Evolutionary conservation across 2,113 vertebrate species (phyloP), one percentile per base, ranked within the genome.

Genomic region (Hoplias malabaricus): DNA sequence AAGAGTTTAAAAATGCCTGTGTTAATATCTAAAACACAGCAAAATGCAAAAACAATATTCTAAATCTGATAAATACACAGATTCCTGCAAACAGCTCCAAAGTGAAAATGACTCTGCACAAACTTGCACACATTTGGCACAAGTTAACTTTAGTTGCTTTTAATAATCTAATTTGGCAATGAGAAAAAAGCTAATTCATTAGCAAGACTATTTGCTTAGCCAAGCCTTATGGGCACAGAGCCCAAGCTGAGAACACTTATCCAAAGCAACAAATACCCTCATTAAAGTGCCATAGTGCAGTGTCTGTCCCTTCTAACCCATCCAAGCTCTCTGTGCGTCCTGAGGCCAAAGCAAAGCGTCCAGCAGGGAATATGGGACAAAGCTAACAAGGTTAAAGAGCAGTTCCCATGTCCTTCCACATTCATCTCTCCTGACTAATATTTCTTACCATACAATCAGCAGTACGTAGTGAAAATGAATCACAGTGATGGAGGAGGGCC

Each of bases 351-450:
- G 12, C 9, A 13, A 38, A 6, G 36, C 34, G 70, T 62, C 27
- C 72, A 42, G 16, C 50, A 27, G 61, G 48, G 69, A 25, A 21
- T 21, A 31, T 21, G 65, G 33, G 61, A 50, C 71, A 43, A 62
- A 57, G 53, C 3, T 69, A 27, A 62, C 29, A 19, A 66, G 63
- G 53, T 78, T 69, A 74, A 43, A 78, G 69, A 50, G 69, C 74
- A 73, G 25, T 12, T 77, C 61, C 48, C 27, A 54, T 31, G 33
- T 19, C 43, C 48, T 27, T 27, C 12, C 12, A 38, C 14, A n/a
- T 14, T 43, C 19, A 23, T 33, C 31, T 34, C 16, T 69, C 66
- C 34, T 62, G 48, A 61, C 4, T n/a, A 23, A 75, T 71, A 48
- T 67, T 50, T 29, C 48, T 63, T 9, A 1, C 46, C 62, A 19